phyloP scores from a whole-genome alignment of 2,888 invertebrate genomes.

The Meiosimyza platycephala region DNA sequence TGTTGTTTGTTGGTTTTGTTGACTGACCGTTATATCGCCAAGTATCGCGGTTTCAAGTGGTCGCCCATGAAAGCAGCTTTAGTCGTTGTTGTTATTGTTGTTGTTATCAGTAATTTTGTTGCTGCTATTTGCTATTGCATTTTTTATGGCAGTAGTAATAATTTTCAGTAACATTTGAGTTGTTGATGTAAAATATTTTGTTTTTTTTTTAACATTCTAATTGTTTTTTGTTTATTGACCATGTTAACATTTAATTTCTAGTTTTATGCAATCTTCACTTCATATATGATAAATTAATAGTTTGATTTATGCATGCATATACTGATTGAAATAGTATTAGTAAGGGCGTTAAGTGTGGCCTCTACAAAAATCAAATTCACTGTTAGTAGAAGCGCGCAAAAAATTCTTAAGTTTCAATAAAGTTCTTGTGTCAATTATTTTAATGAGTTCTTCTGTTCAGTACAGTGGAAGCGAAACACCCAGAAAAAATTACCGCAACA shows the following conservation, averaged over 20 bases:
- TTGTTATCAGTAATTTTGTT: not conserved
- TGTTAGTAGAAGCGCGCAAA: not conserved
- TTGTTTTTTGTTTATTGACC: too few species aligned
- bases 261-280: too few species aligned
- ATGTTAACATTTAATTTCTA: too few species aligned
- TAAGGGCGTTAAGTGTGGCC: too few species aligned
- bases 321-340: too few species aligned
- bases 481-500: too few species aligned
- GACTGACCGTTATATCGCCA: constrained; percentile 5
- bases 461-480: too few species aligned
- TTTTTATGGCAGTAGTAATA: constrained; percentile 1
- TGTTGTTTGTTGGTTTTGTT: constrained; percentile 12
- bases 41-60: constrained; percentile 11
- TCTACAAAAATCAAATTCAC: too few species aligned
- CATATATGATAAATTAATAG: too few species aligned
- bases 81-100: not conserved
- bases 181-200: not conserved
- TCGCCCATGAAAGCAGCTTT: constrained; percentile 4
- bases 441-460: not conserved
- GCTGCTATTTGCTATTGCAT: not conserved
- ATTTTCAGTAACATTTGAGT: not conserved
- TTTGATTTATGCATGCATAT: too few species aligned
- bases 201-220: too few species aligned
- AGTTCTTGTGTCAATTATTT: not conserved
- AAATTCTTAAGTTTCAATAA: not conserved